Evolutionary conservation across 2,888 invertebrate species (phyloP).

Genomic region (Parelbella ahira): DNA sequence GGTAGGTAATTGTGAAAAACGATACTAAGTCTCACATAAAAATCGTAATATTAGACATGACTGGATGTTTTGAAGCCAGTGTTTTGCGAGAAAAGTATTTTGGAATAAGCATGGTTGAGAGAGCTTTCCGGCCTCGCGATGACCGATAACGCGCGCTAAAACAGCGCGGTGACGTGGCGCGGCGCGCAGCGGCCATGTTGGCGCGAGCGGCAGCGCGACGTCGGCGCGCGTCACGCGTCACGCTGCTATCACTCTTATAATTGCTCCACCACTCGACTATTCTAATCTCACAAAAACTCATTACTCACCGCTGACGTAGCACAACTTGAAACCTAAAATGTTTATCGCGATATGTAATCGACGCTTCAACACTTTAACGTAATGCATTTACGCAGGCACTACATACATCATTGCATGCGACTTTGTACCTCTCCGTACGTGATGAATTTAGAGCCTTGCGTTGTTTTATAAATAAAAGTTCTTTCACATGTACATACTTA

Average conservation of each 20-base stretch:
- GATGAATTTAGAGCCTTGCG: too few relatives aligned
- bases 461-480: not conserved
- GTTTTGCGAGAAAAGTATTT: constrained; percentile 13
- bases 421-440: not conserved
- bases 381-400: constrained; percentile 46
- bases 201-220: constrained; percentile 35
- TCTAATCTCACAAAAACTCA: constrained; percentile 59
- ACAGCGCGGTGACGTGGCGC: constrained; percentile 49
- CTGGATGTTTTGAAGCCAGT: constrained; percentile 5
- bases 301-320: constrained; percentile 59
- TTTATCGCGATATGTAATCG: constrained; percentile 61
- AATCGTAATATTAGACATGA: constrained; percentile 6
- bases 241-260: constrained; percentile 59
- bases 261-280: constrained; percentile 60
- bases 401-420: constrained; percentile 11
- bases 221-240: constrained; percentile 45
- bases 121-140: constrained; percentile 28
- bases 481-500: too few relatives aligned
- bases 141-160: constrained; percentile 53
- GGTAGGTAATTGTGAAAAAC: too few relatives aligned
- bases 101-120: constrained; percentile 19
- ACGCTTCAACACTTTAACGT: constrained; percentile 40
- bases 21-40: not conserved
- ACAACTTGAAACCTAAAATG: constrained; percentile 48
- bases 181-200: constrained; percentile 26